Evolutionary conservation across 2,888 invertebrate genomes (phyloP).

Genomic region (Pherbina coryleti): DNA sequence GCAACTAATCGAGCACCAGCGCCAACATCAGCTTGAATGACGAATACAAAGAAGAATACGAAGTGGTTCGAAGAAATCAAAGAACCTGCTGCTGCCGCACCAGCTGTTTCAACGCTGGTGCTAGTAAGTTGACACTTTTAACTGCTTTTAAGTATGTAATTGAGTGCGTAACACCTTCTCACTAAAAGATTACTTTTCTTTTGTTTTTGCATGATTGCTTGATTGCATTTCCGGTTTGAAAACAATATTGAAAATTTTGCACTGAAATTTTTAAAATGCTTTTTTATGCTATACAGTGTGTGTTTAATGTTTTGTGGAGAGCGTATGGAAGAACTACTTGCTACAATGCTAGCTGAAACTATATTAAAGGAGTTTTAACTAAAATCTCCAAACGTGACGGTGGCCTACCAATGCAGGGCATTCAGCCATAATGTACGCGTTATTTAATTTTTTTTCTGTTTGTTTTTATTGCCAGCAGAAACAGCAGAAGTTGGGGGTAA

Average conservation of each 20-base stretch:
- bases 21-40: constrained; percentile 11
- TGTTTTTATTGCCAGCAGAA: background rate
- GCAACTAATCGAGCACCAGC: constrained; percentile 14
- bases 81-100: background rate
- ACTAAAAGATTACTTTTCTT: background rate
- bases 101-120: background rate
- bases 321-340: background rate
- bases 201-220: constrained; percentile 6
- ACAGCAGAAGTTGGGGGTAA: background rate
- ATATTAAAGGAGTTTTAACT: constrained; percentile 23
- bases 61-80: constrained; percentile 1
- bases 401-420: constrained; percentile 8
- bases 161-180: background rate
- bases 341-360: background rate
- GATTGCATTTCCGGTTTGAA: constrained; percentile 10
- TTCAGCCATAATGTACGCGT: constrained; percentile 11
- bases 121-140: constrained; percentile 18
- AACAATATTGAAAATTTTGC: too few species aligned
- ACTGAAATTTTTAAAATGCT: too few species aligned
- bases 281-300: too few species aligned
- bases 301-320: too few species aligned
- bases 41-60: background rate
- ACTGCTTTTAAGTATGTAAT: background rate
- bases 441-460: background rate
- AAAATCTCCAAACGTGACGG: background rate